Base-by-base conservation (phyloP, 2,113 vertebrate genomes). In the Galbula dea region DNA sequence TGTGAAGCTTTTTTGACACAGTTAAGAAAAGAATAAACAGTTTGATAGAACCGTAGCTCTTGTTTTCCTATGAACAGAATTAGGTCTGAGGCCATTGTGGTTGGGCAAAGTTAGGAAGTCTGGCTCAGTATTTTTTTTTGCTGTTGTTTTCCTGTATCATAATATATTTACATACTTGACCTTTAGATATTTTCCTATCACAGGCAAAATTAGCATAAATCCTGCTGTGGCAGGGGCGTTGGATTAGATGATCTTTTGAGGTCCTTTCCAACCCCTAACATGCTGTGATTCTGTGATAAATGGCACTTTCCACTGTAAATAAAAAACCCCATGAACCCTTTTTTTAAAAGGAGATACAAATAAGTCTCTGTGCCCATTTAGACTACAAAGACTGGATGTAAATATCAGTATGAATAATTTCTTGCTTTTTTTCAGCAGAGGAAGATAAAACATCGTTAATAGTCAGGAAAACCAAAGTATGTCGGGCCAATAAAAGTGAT, bases 381-480 rank as follows among this genome's bases (percentile, higher is more conserved):
- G 30, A 48, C 27, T 63, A 26, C 29, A 69, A 73, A 75, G 45
- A 81, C 27, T 37, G 62, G 43, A 82, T 11, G 23, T 82, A 75
- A 83, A 54, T 24, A 27, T 63, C 39, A 66, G 17, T 51, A 23
- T 61, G 34, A 80, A 88, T 94, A 45, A 88, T 74, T 68, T 75
- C 10, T 76, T 81, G 9, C 95, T 77, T 73, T 97, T 74, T 97
- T 97, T 68, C 54, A 98, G 98, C 84, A 83, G 92, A 58, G 78
- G 83, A 97, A 96, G 59, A 83, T 86, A 87, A 95, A 43, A 90
- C 81, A 19, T 12, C 86, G 62, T 61, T 87, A 49, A 51, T 22
- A 82, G 20, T 34, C 52, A 81, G 7, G 11, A 63, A 67, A 84
- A 66, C 76, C 7, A 57, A 95, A 77, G 19, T 59, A 32, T 51